A percentile compares a stretch with the other conserved stretches of the same genome.
phyloP scores from a whole-genome alignment of 2,113 vertebrate species.

The Theristicus caerulescens region DNA sequence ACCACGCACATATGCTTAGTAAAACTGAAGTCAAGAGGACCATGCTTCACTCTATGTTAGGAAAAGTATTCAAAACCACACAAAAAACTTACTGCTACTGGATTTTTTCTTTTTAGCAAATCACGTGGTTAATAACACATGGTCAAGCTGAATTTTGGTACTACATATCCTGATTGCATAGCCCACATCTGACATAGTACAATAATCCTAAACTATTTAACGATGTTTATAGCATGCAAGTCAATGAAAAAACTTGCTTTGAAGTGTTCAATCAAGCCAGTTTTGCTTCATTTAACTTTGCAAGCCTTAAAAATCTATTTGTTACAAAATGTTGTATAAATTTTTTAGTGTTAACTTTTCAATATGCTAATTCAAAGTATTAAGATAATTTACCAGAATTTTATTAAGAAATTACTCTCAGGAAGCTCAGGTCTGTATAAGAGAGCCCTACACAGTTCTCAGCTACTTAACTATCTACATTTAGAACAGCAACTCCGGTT shows the following conservation, averaged over 20 bases:
- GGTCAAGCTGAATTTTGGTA: not conserved
- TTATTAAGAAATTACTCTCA: not conserved
- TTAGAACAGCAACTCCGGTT: not conserved
- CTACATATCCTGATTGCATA: not conserved
- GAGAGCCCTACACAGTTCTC: not conserved
- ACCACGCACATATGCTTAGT: not conserved
- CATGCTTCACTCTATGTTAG: rapidly evolving
- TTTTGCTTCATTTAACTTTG: not conserved
- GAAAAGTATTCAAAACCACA: not conserved
- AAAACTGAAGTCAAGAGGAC: not conserved
- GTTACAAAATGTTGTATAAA: not conserved
- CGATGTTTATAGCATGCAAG: not conserved
- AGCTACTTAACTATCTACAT: not conserved
- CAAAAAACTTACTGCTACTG: not conserved
- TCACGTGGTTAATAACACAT: not conserved
- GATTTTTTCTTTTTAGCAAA: not conserved
- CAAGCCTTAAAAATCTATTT: not conserved
- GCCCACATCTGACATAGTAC: not conserved
- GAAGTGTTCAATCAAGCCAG: not conserved
- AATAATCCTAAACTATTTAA: not conserved
- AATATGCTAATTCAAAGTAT: not conserved
- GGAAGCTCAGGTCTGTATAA: not conserved
- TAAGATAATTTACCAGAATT: not conserved
- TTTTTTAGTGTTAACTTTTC: not conserved
- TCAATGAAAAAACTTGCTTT: not conserved